Evolutionary conservation across 2,888 invertebrate genomes (phyloP).

Genomic region (Heliconius cydno): DNA sequence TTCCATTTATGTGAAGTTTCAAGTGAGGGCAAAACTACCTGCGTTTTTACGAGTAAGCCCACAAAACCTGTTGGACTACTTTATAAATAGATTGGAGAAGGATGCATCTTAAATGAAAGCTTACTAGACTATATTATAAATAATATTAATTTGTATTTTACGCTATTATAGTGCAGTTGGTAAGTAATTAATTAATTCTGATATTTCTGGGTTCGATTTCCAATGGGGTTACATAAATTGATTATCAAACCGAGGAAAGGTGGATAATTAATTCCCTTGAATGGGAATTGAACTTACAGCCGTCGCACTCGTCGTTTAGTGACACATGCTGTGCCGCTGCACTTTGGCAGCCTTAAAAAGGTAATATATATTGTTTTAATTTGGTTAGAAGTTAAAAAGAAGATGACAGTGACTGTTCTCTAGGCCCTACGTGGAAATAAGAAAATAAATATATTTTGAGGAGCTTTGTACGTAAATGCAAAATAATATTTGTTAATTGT

Average conservation of each 20-base stretch:
- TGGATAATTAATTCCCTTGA: not conserved
- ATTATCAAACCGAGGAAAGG: not conserved
- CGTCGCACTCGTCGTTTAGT: no score
- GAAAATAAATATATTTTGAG: no score
- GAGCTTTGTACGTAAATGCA: no score
- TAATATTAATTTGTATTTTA: not conserved
- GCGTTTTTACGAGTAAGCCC: conserved; percentile 46
- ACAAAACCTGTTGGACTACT: conserved; percentile 50
- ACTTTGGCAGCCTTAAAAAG: no score
- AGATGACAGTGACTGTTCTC: no score
- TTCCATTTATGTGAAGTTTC: conserved; percentile 21
- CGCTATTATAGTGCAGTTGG: not conserved
- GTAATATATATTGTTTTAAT: no score
- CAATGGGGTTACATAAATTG: not conserved
- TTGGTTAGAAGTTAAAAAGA: no score
- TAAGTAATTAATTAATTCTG: not conserved
- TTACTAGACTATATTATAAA: conserved; percentile 1
- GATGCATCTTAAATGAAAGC: conserved; percentile 40
- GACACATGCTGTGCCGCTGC: no score
- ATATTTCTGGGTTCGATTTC: not conserved
- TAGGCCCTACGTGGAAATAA: no score
- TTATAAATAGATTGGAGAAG: conserved; percentile 53
- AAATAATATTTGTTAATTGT: not conserved
- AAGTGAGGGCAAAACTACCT: conserved; percentile 48
- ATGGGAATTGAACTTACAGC: no score